phyloP scores from a whole-genome alignment of 2,888 invertebrate species.

The Leptinotarsa juncta region DNA sequence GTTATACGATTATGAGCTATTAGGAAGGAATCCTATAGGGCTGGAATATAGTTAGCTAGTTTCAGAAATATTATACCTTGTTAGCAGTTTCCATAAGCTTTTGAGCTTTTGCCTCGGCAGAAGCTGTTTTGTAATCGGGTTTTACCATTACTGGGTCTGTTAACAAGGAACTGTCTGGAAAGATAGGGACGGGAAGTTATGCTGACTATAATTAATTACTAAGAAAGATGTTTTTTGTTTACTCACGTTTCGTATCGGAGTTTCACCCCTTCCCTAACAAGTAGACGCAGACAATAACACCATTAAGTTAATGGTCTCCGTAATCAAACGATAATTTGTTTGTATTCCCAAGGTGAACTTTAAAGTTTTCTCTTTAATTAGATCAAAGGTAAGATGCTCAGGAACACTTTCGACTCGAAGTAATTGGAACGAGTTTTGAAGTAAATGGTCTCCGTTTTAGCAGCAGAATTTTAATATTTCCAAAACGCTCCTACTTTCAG shows the following conservation, averaged over 20 bases:
- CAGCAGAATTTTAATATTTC: conserved; percentile 4
- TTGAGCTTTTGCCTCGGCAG: conserved; percentile 28
- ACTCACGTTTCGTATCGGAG: background rate
- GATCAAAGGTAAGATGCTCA: conserved; percentile 14
- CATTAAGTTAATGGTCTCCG: conserved; percentile 16
- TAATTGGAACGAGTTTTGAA: conserved; percentile 3
- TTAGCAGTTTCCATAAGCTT: conserved; percentile 32
- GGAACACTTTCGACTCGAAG: conserved; percentile 4
- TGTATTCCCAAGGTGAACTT: conserved; percentile 10
- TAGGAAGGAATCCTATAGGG: conserved; percentile 14
- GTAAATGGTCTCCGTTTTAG: background rate
- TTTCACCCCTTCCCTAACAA: background rate
- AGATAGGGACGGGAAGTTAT: background rate
- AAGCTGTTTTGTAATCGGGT: conserved; percentile 20
- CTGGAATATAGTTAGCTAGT: conserved; percentile 24
- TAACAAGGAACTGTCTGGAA: conserved; percentile 11
- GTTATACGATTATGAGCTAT: conserved; percentile 28
- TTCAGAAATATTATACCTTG: conserved; percentile 32
- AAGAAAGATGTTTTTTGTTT: background rate
- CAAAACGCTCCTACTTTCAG: background rate
- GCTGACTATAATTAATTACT: conserved; percentile 1
- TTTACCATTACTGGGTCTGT: conserved; percentile 5
- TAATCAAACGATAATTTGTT: conserved; percentile 13
- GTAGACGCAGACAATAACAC: conserved; percentile 13
- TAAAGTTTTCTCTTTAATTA: conserved; percentile 17